Conservation (phyloP, 1,140 invertebrate genomes). For the Euura saliciscinereae region DNA sequence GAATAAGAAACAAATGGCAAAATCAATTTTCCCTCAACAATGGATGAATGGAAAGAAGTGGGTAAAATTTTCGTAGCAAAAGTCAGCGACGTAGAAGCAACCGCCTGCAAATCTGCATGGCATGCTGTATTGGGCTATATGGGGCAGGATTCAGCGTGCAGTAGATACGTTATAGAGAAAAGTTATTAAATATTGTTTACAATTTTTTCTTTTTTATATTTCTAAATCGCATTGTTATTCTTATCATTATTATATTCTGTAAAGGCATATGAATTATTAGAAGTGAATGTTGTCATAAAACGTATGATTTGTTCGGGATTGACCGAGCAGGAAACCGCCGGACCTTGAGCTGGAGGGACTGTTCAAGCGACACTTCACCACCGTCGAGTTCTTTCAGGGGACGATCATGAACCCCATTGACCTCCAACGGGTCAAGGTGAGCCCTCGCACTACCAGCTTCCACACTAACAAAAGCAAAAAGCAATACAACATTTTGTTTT, state of each 20-base stretch:
- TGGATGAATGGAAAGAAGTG: too few species aligned
- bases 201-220: not conserved
- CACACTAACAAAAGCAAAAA: constrained; percentile 13
- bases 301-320: constrained; percentile 50
- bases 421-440: constrained; percentile 98
- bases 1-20: too few species aligned
- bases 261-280: constrained; percentile 16
- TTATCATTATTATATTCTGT: constrained; percentile 8
- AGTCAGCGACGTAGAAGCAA: constrained; percentile 47
- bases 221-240: constrained; percentile 15
- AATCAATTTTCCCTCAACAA: too few species aligned
- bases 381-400: constrained; percentile 99
- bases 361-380: constrained; percentile 99
- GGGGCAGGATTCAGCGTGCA: constrained; percentile 49
- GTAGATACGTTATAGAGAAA: constrained; percentile 32
- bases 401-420: constrained; percentile 99
- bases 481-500: not conserved
- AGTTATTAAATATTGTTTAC: not conserved
- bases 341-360: constrained; percentile 98
- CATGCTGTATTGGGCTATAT: constrained; percentile 58
- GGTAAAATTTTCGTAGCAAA: constrained; percentile 18
- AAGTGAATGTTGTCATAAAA: constrained; percentile 46
- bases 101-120: constrained; percentile 54
- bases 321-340: constrained; percentile 78
- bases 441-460: constrained; percentile 43